Base-by-base conservation (phyloP, 2,113 vertebrate species). In the Elgaria multicarinata region DNA sequence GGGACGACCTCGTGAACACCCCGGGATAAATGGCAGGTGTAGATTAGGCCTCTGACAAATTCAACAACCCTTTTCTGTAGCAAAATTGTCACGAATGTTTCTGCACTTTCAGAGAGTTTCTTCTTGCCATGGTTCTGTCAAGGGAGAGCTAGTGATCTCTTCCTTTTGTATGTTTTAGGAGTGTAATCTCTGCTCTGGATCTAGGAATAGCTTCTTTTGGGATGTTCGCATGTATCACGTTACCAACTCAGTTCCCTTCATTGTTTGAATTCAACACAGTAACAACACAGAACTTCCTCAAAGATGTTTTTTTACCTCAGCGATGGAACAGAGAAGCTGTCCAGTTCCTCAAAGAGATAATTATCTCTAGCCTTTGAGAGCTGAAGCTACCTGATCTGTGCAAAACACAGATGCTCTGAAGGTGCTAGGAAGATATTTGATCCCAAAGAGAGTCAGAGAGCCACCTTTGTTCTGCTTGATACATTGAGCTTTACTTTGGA, bases 301-400 rank as follows among this genome's bases (percentile, higher is more conserved):
- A 67, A 58, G 72, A 81, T 72, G 33, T 72, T 85, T 86, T 80
- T 28, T 69, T 10, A 81, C 53, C 78, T 87, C 44, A 76, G 85
- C 16, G 33, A n/a, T 24, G 46, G 71, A 82, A 87, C 83, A 78
- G 76, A 75, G 66, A 87, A 75, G 78, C 69, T 82, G 71, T 46
- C 55, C 5, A 64, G 44, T 77, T 83, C 46, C 89, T 67, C 58
- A 83, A 85, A 89, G 88, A 89, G 88, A 89, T 89, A 85, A 85
- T 89, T 77, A 89, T 85, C 81, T 78, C 50, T 55, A 53, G 78
- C 24, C 69, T 67, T 83, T 75, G 71, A 67, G 71, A 76, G 31
- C 28, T 6, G 58, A 87, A 83, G 78, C 85, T 90, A 83, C 85
- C 85, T 87, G 85, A 90, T 87, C 85, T 64, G 28, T 87, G 79